Percentiles rank a stretch among this genome's conserved stretches.
phyloP scores from a whole-genome alignment of 2,888 invertebrate species.

The Sinohyriopsis cumingii region DNA sequence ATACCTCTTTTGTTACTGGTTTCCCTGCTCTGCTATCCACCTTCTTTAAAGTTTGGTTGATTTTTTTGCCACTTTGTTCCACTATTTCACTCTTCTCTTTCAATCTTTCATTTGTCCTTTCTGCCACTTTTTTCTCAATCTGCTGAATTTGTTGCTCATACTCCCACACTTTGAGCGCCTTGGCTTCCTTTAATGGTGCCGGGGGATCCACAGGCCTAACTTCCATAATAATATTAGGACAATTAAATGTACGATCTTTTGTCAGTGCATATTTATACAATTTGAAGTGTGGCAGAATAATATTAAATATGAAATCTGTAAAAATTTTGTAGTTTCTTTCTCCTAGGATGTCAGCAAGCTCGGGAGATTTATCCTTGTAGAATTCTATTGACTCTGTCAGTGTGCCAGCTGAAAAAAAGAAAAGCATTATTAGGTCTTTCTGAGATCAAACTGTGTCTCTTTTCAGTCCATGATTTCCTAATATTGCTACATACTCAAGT shows the following conservation, averaged over 20 bases:
- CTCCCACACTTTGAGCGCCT: constrained; percentile 54
- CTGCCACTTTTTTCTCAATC: constrained; percentile 47
- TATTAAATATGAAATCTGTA: constrained; percentile 60
- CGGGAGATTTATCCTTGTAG: constrained; percentile 39
- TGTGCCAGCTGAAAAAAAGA: constrained; percentile 29
- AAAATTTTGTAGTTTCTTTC: constrained; percentile 57
- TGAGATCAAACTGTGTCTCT: too few species aligned
- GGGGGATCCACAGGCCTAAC: constrained; percentile 52
- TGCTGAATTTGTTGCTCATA: constrained; percentile 56
- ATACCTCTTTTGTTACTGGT: constrained; percentile 54
- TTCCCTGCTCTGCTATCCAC: constrained; percentile 25
- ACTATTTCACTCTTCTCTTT: constrained; percentile 34
- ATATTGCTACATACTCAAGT: too few species aligned
- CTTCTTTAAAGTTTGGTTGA: constrained; percentile 21
- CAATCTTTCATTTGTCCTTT: constrained; percentile 33
- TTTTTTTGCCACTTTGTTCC: constrained; percentile 24
- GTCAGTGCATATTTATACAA: constrained; percentile 63
- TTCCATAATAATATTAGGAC: constrained; percentile 28
- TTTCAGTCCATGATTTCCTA: too few species aligned
- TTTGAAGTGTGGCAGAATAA: constrained; percentile 62
- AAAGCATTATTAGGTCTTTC: background rate
- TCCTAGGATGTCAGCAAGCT: constrained; percentile 38
- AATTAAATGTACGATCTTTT: constrained; percentile 33
- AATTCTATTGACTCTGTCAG: constrained; percentile 54
- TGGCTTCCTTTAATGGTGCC: constrained; percentile 44